A percentile compares a stretch with the other conserved stretches of the same genome.
Evolutionary conservation across 2,113 vertebrate species (phyloP).

Genomic region (Trichechus manatus): DNA sequence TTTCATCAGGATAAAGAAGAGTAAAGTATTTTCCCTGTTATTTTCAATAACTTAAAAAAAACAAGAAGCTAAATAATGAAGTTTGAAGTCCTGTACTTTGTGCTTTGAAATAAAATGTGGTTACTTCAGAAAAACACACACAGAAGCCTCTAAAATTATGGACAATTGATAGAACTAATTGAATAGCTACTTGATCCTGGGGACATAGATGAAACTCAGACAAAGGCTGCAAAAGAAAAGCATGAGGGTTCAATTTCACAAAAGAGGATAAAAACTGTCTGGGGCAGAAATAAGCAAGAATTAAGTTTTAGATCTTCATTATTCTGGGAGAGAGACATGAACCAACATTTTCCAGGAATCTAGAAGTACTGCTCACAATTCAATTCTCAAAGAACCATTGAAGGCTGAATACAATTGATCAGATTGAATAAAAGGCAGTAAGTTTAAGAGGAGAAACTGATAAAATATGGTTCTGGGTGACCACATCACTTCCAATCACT

Average conservation of each 20-base stretch:
- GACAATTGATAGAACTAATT: slow-evolving; percentile 65
- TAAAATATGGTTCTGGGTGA: slow-evolving; percentile 50
- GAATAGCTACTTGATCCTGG: slow-evolving; percentile 59
- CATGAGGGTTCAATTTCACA: slow-evolving; percentile 58
- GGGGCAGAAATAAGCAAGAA: slow-evolving; percentile 69
- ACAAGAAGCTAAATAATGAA: slow-evolving; percentile 52
- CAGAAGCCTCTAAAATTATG: neutral
- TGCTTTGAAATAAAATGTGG: slow-evolving; percentile 56
- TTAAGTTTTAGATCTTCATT: slow-evolving; percentile 76
- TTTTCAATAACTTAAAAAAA: slow-evolving; percentile 33
- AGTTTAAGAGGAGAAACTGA: slow-evolving; percentile 63
- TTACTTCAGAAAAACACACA: slow-evolving; percentile 44
- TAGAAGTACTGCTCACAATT: slow-evolving; percentile 75
- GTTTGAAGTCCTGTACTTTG: slow-evolving; percentile 49
- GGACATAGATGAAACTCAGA: slow-evolving; percentile 37
- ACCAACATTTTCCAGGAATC: slow-evolving; percentile 78
- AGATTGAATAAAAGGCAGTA: slow-evolving; percentile 47
- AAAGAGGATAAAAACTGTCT: slow-evolving; percentile 61
- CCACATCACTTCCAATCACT: slow-evolving; percentile 76
- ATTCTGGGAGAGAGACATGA: slow-evolving; percentile 67
- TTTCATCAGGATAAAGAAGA: slow-evolving; percentile 35
- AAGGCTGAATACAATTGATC: slow-evolving; percentile 65
- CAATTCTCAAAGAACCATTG: slow-evolving; percentile 62
- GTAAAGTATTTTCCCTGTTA: neutral
- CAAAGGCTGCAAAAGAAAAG: neutral